phyloP scores from a whole-genome alignment of 2,113 vertebrate species.

The Lampris incognitus region DNA sequence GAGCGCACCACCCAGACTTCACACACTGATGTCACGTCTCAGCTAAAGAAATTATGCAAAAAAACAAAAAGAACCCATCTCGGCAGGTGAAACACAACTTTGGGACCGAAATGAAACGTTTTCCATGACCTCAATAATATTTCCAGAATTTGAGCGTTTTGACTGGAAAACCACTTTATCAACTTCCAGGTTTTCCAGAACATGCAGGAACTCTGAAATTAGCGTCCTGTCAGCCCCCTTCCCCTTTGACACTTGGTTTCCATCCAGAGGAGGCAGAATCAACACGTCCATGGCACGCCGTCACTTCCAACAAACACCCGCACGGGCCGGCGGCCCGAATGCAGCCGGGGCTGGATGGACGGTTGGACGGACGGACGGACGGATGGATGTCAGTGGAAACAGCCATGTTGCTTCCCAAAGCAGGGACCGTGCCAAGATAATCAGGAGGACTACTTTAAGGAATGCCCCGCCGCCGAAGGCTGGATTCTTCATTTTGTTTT shows the following conservation, averaged over 20 bases:
- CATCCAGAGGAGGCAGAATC: conserved; percentile 33
- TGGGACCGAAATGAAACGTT: too few species aligned
- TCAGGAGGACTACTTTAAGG: conserved; percentile 61
- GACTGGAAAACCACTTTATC: too few species aligned
- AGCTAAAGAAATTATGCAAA: too few species aligned
- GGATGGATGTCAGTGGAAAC: conserved; percentile 53
- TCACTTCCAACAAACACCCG: conserved; percentile 70
- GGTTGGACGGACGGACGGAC: too few species aligned
- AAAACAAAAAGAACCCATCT: too few species aligned
- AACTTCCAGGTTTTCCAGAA: too few species aligned
- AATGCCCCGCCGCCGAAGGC: conserved; percentile 55
- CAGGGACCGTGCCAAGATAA: conserved; percentile 72
- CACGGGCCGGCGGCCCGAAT: conserved; percentile 39
- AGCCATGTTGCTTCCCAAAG: conserved; percentile 53
- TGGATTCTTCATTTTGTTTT: conserved; percentile 47
- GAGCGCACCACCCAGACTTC: too few species aligned
- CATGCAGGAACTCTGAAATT: conserved; percentile 28
- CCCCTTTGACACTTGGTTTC: conserved; percentile 38
- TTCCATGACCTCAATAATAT: too few species aligned
- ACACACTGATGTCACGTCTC: too few species aligned
- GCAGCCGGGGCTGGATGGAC: conserved; percentile 58
- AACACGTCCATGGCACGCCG: conserved; percentile 65
- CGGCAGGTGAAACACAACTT: too few species aligned
- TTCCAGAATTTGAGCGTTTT: too few species aligned
- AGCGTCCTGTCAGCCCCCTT: conserved; percentile 47